phyloP scores from a whole-genome alignment of 2,113 vertebrate genomes.

The Halichoerus grypus region DNA sequence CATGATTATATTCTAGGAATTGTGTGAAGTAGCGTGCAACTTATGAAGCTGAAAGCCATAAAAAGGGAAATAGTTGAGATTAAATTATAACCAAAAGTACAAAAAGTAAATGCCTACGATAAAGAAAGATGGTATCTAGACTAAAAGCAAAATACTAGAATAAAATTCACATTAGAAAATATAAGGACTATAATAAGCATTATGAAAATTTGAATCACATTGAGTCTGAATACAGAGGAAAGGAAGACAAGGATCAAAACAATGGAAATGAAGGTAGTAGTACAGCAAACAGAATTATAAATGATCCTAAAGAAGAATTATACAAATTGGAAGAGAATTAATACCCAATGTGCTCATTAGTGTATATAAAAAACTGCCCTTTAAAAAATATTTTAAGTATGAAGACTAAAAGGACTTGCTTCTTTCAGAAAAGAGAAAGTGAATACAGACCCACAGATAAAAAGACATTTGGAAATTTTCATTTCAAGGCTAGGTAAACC shows the following conservation, averaged over 20 bases:
- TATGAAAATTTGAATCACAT: background rate
- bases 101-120: background rate
- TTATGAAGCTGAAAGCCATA: background rate
- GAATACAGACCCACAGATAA: background rate
- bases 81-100: background rate
- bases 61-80: background rate
- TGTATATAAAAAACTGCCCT: background rate
- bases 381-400: background rate
- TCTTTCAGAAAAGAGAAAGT: background rate
- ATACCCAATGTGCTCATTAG: background rate
- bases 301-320: background rate
- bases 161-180: conserved; percentile 7
- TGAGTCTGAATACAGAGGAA: background rate
- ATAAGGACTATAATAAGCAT: background rate
- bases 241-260: background rate
- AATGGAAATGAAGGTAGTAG: background rate
- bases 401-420: background rate
- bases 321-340: background rate
- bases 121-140: background rate
- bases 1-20: background rate
- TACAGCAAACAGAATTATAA: background rate
- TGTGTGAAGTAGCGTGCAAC: background rate
- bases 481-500: background rate
- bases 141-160: background rate
- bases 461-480: background rate